Conservation (phyloP, 1,140 invertebrate genomes). For the Acyrthosiphon pisum region DNA sequence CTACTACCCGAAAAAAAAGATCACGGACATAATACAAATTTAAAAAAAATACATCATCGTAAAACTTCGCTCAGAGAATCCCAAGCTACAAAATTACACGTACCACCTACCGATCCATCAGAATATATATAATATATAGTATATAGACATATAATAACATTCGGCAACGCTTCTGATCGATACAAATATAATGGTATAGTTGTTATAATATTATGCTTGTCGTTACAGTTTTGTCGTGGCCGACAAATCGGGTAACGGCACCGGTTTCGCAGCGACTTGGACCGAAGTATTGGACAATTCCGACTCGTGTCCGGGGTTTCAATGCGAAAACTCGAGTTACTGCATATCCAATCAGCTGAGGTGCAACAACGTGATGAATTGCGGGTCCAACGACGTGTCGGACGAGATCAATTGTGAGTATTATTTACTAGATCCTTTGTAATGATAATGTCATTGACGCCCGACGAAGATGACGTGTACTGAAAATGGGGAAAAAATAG, state of each 20-base stretch:
- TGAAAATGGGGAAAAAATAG: not conserved
- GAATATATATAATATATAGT: not conserved
- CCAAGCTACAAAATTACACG: not conserved
- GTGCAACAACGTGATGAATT: slow-evolving; percentile 82
- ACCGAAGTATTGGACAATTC: slow-evolving; percentile 77
- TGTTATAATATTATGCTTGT: not conserved
- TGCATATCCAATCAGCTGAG: slow-evolving; percentile 80
- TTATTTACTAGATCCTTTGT: not conserved
- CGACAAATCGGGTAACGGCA: slow-evolving; percentile 80
- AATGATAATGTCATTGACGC: not conserved
- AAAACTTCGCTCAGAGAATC: not conserved
- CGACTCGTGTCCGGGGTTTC: slow-evolving; percentile 69
- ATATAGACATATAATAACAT: not conserved
- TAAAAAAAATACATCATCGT: not conserved
- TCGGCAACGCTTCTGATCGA: not conserved
- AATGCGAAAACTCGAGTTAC: slow-evolving; percentile 73
- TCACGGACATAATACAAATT: too few relatives aligned
- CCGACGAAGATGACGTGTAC: not conserved
- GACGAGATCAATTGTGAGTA: slow-evolving; percentile 82
- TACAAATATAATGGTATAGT: not conserved
- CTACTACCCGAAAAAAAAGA: not conserved
- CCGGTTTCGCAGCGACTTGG: slow-evolving; percentile 88
- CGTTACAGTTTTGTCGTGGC: slow-evolving; percentile 78
- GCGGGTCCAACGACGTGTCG: slow-evolving; percentile 78
- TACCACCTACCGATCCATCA: not conserved